These are phyloP conservation scores for Congeria kusceri DNA, from an alignment of 2,888 invertebrate species.

Conservation along the genomic window DNA sequence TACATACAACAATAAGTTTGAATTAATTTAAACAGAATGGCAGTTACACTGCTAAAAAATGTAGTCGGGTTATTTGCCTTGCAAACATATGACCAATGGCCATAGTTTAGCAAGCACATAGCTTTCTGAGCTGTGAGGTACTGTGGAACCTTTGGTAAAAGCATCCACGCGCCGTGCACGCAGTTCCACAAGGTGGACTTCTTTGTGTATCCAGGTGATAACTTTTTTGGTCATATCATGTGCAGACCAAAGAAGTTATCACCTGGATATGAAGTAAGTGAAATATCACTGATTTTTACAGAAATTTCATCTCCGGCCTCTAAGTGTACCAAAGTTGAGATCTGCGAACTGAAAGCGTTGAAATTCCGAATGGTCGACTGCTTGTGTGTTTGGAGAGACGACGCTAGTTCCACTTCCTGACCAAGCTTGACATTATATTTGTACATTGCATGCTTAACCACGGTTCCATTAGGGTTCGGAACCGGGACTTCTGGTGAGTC, in stretches of 20 bases:
- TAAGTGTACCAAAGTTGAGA: conserved; percentile 12
- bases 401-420: conserved; percentile 2
- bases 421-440: conserved; percentile 16
- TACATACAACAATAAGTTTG: too few species aligned
- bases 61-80: too few species aligned
- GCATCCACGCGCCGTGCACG: too few species aligned
- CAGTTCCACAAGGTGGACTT: too few species aligned
- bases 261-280: not conserved
- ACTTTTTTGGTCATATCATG: conserved; percentile 2
- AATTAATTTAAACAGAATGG: too few species aligned
- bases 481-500: not conserved
- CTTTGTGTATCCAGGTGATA: too few species aligned
- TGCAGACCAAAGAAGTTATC: conserved; percentile 24
- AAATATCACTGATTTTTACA: conserved; percentile 22
- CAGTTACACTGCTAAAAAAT: too few species aligned
- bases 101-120: too few species aligned
- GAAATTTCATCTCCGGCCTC: conserved; percentile 28
- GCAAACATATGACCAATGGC: too few species aligned
- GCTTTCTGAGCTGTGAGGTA: too few species aligned
- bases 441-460: conserved; percentile 19
- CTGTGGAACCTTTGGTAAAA: too few species aligned
- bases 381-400: conserved; percentile 13
- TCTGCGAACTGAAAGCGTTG: conserved; percentile 17
- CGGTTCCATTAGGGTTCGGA: conserved; percentile 4
- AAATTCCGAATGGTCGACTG: conserved; percentile 12